These are phyloP conservation scores for Clivina fossor DNA, from an alignment of 2,888 invertebrate genomes.

Conservation along the genomic window DNA sequence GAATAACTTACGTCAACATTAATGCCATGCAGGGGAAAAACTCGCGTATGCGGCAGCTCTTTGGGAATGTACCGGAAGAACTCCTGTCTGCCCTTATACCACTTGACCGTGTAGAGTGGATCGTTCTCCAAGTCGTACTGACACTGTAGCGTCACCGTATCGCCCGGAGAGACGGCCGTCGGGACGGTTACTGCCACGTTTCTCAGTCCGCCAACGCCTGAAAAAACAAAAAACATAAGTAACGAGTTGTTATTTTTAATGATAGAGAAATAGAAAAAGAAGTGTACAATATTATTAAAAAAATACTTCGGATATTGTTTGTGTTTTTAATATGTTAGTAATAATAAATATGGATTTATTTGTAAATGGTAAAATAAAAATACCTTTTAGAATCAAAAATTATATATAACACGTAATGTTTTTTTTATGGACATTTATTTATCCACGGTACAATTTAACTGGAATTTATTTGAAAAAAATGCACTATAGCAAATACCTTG, in stretches of 20 bases:
- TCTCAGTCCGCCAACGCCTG: constrained; percentile 64
- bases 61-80: constrained; percentile 81
- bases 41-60: constrained; percentile 72
- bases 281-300: too few species aligned
- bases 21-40: constrained; percentile 67
- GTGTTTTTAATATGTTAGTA: too few species aligned
- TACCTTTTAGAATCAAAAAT: too few species aligned
- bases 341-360: too few species aligned
- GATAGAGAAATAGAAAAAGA: too few species aligned
- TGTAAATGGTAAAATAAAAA: neutral
- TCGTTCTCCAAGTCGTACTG: constrained; percentile 75
- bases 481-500: too few species aligned
- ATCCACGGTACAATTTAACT: too few species aligned
- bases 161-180: constrained; percentile 68
- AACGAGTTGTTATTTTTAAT: constrained; percentile 2
- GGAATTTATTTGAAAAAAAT: too few species aligned
- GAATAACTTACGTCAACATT: constrained; percentile 79
- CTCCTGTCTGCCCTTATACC: constrained; percentile 76
- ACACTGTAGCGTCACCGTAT: constrained; percentile 74
- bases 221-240: constrained; percentile 36
- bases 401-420: too few species aligned
- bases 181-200: constrained; percentile 73
- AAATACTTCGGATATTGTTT: too few species aligned
- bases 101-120: constrained; percentile 76
- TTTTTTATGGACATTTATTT: too few species aligned